phyloP scores from a whole-genome alignment of 2,113 vertebrate genomes.

The Pogona vitticeps region DNA sequence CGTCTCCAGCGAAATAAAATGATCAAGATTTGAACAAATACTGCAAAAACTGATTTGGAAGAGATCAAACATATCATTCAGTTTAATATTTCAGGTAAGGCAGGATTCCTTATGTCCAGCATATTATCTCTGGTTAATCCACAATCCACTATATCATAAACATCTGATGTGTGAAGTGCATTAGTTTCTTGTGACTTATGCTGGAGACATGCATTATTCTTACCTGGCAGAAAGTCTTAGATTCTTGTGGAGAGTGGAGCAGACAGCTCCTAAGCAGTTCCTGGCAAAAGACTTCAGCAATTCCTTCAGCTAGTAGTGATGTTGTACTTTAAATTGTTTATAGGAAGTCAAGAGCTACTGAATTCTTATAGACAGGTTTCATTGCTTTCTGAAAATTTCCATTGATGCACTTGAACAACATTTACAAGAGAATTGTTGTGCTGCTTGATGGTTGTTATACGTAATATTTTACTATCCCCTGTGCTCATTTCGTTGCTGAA shows the following conservation, averaged over 20 bases:
- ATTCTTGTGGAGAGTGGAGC: too few relatives aligned
- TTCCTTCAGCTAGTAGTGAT: neutral
- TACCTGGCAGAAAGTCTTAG: neutral
- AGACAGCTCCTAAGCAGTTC: neutral
- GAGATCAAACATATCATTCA: neutral
- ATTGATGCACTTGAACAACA: neutral
- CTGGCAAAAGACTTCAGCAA: neutral
- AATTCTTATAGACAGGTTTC: neutral
- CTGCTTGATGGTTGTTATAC: neutral
- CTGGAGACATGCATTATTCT: neutral
- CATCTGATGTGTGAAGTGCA: neutral
- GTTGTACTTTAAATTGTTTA: neutral
- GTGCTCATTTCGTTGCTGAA: neutral
- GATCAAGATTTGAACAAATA: conserved; percentile 7
- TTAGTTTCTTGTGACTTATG: neutral
- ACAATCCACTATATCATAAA: neutral
- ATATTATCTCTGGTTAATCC: neutral
- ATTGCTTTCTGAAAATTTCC: neutral
- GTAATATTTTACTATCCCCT: too few relatives aligned
- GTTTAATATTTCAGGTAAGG: neutral
- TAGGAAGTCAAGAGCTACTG: neutral
- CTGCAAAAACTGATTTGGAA: neutral
- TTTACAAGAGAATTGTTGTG: neutral
- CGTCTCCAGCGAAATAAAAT: neutral
- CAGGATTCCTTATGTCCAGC: neutral